phyloP scores from a whole-genome alignment of 2,113 vertebrate genomes.

The Sisor rabdophorus region DNA sequence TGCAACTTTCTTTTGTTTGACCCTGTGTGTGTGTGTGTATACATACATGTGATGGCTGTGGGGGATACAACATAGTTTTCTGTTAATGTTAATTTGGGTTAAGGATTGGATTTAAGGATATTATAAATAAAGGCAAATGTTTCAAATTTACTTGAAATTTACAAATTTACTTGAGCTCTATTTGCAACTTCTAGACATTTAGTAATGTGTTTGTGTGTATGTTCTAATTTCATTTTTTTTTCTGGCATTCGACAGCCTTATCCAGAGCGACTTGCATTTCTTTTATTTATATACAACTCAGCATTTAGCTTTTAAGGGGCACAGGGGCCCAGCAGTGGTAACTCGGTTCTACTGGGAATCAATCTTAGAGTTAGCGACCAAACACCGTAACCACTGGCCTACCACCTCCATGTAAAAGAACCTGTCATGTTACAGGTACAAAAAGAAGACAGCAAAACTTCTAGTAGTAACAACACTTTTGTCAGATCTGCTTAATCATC shows the following conservation, averaged over 20 bases:
- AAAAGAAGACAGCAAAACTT: neutral
- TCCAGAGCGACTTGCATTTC: too few species aligned
- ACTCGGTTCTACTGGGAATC: too few species aligned
- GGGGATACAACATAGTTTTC: conserved; percentile 31
- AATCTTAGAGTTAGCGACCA: too few species aligned
- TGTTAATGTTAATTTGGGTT: neutral
- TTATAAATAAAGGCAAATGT: neutral
- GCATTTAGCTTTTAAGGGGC: too few species aligned
- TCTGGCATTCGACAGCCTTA: too few species aligned
- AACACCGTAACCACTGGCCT: too few species aligned
- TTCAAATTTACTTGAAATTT: neutral
- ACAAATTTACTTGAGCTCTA: neutral
- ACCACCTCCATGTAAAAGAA: neutral
- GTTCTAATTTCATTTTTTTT: too few species aligned
- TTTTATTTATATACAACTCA: too few species aligned
- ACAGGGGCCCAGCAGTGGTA: too few species aligned
- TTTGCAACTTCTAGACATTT: neutral
- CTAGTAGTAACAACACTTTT: too few species aligned
- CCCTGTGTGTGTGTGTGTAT: conserved; percentile 29
- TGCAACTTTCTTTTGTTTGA: conserved; percentile 31
- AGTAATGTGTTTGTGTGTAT: neutral
- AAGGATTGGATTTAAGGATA: neutral
- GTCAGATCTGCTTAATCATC: neutral
- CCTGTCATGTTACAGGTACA: neutral
- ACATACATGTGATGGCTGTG: conserved; percentile 11